Percentiles rank a stretch among this genome's conserved stretches.
These are phyloP conservation scores for Dinoponera quadriceps DNA, from an alignment of 1,140 invertebrate species.

Conservation along the genomic window DNA sequence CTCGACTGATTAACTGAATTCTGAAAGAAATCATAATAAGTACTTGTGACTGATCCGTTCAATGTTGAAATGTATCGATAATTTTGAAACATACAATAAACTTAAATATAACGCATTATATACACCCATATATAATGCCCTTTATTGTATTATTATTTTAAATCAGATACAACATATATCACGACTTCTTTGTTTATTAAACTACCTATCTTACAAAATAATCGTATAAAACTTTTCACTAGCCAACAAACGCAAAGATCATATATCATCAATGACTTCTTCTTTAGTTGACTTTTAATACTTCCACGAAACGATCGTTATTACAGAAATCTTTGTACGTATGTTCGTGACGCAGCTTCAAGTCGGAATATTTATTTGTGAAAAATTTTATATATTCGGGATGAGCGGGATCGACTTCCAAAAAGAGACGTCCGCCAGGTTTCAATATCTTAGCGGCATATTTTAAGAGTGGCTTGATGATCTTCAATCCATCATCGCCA, in stretches of 20 bases:
- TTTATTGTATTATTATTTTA: too few relatives aligned
- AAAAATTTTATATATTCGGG: conserved; percentile 86
- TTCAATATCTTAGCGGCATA: conserved; percentile 85
- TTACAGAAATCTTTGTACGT: conserved; percentile 87
- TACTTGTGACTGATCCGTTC: conserved; percentile 23
- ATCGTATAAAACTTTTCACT: conserved; percentile 17
- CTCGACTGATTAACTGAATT: conserved; percentile 9
- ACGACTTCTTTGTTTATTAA: conserved; percentile 6
- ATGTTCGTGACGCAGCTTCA: conserved; percentile 83
- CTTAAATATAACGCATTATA: conserved; percentile 20
- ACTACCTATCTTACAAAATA: conserved; percentile 16
- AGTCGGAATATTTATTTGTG: conserved; percentile 80
- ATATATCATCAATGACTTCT: conserved; percentile 27
- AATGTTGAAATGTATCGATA: conserved; percentile 23
- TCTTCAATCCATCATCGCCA: conserved; percentile 87
- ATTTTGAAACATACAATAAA: conserved; percentile 50
- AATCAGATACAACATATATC: not conserved
- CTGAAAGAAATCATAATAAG: conserved; percentile 10
- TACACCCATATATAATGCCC: too few relatives aligned
- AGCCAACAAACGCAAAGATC: not conserved
- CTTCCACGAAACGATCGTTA: conserved; percentile 87
- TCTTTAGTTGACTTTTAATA: conserved; percentile 81
- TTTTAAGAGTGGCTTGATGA: conserved; percentile 87
- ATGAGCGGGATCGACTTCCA: conserved; percentile 88
- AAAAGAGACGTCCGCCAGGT: conserved; percentile 85